Evolutionary conservation across 2,797 vertebrate genomes (phyloP), one percentile per base, ranked within the genome.

Genomic region (Furcifer pardalis): DNA sequence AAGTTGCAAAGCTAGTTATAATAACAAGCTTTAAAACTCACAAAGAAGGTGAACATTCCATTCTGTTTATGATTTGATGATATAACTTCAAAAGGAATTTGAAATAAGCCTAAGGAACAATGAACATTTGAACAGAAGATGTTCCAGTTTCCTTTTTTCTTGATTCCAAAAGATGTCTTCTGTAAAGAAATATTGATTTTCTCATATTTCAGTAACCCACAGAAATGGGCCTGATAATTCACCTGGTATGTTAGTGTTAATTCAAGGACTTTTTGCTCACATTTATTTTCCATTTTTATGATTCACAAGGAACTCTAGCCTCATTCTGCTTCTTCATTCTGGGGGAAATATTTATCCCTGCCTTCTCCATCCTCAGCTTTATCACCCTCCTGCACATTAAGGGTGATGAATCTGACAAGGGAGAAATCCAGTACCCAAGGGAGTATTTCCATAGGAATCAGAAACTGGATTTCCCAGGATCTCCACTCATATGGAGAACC

Each of bases 71-170:
- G 90, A 93, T 93, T 91, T 94, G 89, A 84, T 91, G 92, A 92
- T 94, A 94, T 95, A 92, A 91, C 93, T 95, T 95, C 94, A 93
- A 94, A 94, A 94, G 86, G 91, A 94, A 92, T 94, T 94, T 94
- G 79, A 91, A 92, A 95, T 94, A 95, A 90, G 93, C 93, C 84
- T 88, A 85, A 91, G 93, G 93, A 94, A 94, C 91, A 93, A 91
- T 81, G n/a, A 92, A 85, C 94, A 94, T 95, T 92, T 94, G 94
- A 95, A 95, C 94, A 94, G 89, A 92, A 95, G 95, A 95, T 94
- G 91, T 89, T 93, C 89, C 90, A 89, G 83, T 83, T 83, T 89
- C 37, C 37, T 92, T 93, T 94, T 32, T 56, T 92, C 93, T 93
- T 91, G 89, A 91, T 90, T 92, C 91, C 91, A 91, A 91, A 94